These are phyloP conservation scores for Cyanoliseus patagonus DNA, from an alignment of 2,113 vertebrate species.

Conservation along the genomic window DNA sequence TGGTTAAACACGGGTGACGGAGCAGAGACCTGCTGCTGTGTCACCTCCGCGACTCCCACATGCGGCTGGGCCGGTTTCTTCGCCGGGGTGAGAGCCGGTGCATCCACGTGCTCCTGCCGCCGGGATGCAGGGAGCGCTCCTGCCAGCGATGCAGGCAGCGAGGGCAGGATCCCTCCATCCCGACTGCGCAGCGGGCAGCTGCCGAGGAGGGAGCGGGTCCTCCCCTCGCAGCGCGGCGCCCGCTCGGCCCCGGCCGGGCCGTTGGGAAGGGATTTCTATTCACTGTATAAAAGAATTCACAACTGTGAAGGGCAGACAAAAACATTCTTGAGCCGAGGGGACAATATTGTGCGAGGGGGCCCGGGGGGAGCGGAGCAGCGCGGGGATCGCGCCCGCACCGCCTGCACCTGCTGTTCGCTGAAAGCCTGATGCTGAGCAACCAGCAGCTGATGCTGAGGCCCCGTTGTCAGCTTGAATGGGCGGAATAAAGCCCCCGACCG, in stretches of 20 bases:
- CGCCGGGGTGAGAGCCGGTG: background rate
- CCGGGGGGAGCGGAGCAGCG: background rate
- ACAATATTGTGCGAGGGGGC: conserved; percentile 23
- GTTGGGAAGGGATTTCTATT: conserved; percentile 30
- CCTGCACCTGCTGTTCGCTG: conserved; percentile 68
- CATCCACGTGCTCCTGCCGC: background rate
- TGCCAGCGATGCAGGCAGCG: background rate
- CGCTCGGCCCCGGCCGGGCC: background rate
- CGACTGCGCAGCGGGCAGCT: background rate
- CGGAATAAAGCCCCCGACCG: background rate
- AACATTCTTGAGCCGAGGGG: conserved; percentile 57
- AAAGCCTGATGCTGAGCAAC: conserved; percentile 62
- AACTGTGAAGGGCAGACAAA: conserved; percentile 63
- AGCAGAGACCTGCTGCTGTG: background rate
- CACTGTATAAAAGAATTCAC: conserved; percentile 49
- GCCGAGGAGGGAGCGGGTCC: background rate
- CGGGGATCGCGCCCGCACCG: background rate
- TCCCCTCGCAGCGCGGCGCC: background rate
- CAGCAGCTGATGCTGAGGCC: conserved; percentile 61
- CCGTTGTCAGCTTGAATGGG: conserved; percentile 56
- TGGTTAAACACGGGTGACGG: accelerated
- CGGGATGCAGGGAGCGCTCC: background rate
- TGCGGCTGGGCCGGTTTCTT: background rate
- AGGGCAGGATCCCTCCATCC: background rate
- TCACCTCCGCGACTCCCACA: background rate